phyloP scores from a whole-genome alignment of 2,113 vertebrate genomes.

The Macquaria australasica region DNA sequence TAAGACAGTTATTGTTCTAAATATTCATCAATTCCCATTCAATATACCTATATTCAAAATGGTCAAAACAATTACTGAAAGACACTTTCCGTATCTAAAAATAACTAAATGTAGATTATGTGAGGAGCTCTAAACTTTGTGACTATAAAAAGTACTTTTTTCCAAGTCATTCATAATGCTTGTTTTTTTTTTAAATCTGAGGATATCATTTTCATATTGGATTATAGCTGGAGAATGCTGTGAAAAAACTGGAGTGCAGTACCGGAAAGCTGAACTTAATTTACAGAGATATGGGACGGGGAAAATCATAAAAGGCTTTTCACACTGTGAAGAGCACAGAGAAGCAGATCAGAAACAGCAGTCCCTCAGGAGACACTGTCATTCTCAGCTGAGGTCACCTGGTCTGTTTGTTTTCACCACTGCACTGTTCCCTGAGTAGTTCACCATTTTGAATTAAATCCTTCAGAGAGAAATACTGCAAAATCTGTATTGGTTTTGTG shows the following conservation, averaged over 20 bases:
- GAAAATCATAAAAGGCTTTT: constrained; percentile 77
- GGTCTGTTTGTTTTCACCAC: constrained; percentile 56
- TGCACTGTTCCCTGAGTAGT: constrained; percentile 29
- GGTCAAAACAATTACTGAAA: neutral
- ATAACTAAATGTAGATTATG: neutral
- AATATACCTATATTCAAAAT: neutral
- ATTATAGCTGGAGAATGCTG: neutral
- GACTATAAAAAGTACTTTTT: neutral
- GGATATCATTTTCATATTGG: constrained; percentile 16
- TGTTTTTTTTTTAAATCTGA: neutral
- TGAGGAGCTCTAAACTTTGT: neutral
- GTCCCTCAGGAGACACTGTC: constrained; percentile 59
- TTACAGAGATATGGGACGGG: constrained; percentile 31
- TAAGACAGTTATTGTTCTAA: no score
- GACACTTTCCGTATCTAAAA: neutral
- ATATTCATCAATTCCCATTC: neutral
- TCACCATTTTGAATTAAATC: constrained; percentile 16
- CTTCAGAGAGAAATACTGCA: neutral
- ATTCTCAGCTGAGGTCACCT: constrained; percentile 68
- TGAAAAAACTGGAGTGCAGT: neutral
- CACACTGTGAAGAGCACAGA: constrained; percentile 69
- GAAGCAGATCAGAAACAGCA: constrained; percentile 61
- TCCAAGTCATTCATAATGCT: neutral
- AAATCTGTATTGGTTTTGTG: neutral
- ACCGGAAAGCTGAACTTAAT: constrained; percentile 30